Evolutionary conservation across 2,797 vertebrate species (phyloP).

Genomic region (Babyrousa celebensis): DNA sequence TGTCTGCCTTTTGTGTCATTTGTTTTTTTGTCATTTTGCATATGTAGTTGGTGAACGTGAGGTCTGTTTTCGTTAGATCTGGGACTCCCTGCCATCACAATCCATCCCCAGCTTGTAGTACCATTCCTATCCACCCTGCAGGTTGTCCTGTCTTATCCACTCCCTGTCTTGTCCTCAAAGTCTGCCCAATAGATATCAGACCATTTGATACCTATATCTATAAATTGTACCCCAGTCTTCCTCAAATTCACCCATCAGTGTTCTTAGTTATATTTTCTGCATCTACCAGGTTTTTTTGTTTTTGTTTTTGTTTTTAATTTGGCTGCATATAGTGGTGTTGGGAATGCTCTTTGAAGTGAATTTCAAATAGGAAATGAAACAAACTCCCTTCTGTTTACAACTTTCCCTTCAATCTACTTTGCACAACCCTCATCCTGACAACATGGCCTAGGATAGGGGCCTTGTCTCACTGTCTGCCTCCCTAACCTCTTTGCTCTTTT

Average conservation of each 20-base stretch:
- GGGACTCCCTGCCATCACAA: background rate
- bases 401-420: background rate
- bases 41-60: background rate
- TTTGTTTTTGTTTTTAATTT: background rate
- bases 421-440: background rate
- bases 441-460: background rate
- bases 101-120: background rate
- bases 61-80: background rate
- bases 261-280: background rate
- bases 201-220: background rate
- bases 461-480: background rate
- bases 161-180: background rate
- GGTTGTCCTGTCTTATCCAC: background rate
- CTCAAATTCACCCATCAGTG: background rate
- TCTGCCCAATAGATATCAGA: background rate
- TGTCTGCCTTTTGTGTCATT: background rate
- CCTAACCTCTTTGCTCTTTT: background rate
- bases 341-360: background rate
- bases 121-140: background rate
- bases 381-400: background rate
- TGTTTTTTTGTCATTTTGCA: background rate
- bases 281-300: background rate
- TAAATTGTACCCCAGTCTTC: background rate
- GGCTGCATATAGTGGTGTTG: background rate
- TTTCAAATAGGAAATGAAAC: background rate